Evolutionary conservation across 2,113 vertebrate species (phyloP).

Genomic region (Vombatus ursinus): DNA sequence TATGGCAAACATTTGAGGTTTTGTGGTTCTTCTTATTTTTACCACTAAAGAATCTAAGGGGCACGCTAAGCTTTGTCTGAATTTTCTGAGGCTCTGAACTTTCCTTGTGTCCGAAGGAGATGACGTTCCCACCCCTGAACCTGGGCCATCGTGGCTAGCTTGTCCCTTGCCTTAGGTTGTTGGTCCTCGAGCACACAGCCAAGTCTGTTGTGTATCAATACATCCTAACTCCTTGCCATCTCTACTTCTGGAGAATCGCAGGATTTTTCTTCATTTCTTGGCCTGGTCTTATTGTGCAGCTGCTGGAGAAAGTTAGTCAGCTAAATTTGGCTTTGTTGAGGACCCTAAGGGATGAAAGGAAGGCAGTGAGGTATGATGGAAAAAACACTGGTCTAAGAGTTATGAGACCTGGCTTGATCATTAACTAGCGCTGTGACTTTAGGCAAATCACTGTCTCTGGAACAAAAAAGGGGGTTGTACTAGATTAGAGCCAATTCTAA

Average conservation of each 20-base stretch:
- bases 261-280: neutral
- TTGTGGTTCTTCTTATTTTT: neutral
- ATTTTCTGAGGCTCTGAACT: constrained; percentile 9
- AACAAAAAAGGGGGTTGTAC: constrained; percentile 1
- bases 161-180: neutral
- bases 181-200: neutral
- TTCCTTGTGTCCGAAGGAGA: neutral
- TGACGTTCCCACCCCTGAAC: constrained; percentile 1
- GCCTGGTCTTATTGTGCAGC: constrained; percentile 14
- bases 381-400: constrained; percentile 7
- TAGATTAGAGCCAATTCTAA: constrained; percentile 24
- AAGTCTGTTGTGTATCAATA: neutral
- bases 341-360: constrained; percentile 28
- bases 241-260: constrained; percentile 19
- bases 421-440: neutral
- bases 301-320: constrained; percentile 37
- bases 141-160: neutral
- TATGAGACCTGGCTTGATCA: constrained; percentile 25
- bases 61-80: constrained; percentile 15
- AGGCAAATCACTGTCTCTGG: constrained; percentile 11
- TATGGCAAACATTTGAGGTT: neutral
- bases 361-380: neutral
- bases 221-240: constrained; percentile 21
- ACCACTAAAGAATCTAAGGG: neutral
- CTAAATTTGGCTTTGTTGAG: constrained; percentile 2